Base-by-base conservation (phyloP, 2,113 vertebrate species). In the Zootoca vivipara region DNA sequence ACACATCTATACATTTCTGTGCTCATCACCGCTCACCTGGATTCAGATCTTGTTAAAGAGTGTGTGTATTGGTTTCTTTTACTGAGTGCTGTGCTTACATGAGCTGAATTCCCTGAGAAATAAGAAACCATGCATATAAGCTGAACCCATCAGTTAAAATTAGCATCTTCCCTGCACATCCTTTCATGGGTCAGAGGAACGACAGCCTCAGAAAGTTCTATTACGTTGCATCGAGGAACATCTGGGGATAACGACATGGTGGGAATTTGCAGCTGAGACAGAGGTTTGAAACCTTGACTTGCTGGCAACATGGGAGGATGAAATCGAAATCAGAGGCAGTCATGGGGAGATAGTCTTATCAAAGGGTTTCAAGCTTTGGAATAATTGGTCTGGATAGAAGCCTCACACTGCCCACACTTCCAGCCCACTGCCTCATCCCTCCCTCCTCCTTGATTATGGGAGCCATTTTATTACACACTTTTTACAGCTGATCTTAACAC, bases 71-170 rank as follows among this genome's bases (percentile, higher is more conserved):
- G 77, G 74, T 93, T 87, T 85, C 56, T 65, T 83, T 84, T 77
- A 88, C 38, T 78, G 87, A 78, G 6, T 85, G 18, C 20, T 89
- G 40, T 72, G 56, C 58, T 89, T 72, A 33, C 13, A 28, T 5
- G 70, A 89, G 89, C 46, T 56, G 78, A 81, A 75, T 88, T 83
- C 91, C 69, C 72, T 26, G 18, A 42, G 69, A 93, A 93, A 81
- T 1, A 85, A 82, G 81, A 65, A 58, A 30, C 40, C 24, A 12
- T 82, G 12, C 13, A 70, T 74, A 88, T 28, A 78, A 46, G 87
- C 52, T 40, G 67, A 90, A 91, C 75, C 69, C 40, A 87, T 83
- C 75, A 85, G 78, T 77, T 91, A 83, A 94, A 94, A 90, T 64
- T 65, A 85, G 80, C 79, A 92, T 91, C 52, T 62, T 88, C 65